Percentiles rank a stretch among this genome's conserved stretches.
phyloP scores from a whole-genome alignment of 2,797 vertebrate species.

The Tangara arthus region DNA sequence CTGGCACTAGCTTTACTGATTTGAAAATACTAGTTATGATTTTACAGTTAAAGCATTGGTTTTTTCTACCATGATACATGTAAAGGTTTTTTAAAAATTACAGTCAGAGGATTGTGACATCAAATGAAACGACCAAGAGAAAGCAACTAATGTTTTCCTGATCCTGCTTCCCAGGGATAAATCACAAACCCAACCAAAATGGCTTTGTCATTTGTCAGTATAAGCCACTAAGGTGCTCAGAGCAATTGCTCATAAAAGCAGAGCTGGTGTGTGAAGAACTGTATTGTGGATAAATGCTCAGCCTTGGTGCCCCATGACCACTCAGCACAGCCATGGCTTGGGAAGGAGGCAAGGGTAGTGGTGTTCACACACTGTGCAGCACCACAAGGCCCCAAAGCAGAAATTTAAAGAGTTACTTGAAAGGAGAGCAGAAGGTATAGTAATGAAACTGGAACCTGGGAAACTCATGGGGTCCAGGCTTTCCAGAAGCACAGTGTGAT shows the following conservation, averaged over 20 bases:
- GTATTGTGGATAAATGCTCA: background rate
- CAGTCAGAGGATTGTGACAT: background rate
- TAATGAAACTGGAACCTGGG: constrained; percentile 53
- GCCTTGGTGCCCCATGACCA: background rate
- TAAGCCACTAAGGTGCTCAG: background rate
- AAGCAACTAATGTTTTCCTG: background rate
- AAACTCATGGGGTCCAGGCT: constrained; percentile 29
- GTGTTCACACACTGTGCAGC: background rate
- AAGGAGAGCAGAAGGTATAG: constrained; percentile 53
- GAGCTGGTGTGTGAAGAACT: background rate
- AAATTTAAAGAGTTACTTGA: background rate
- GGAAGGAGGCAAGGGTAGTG: background rate
- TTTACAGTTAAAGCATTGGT: background rate
- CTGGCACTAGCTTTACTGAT: background rate
- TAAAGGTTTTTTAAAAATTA: background rate
- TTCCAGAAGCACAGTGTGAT: constrained; percentile 50
- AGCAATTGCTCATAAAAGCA: background rate
- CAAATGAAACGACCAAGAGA: background rate
- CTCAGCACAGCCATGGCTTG: background rate
- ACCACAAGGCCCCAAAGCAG: background rate
- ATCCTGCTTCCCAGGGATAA: background rate
- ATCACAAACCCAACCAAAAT: background rate
- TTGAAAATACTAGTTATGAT: background rate
- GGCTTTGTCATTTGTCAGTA: background rate
- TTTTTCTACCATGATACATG: rapidly evolving